A percentile compares a stretch with the other conserved stretches of the same genome.
Evolutionary conservation across 2,888 invertebrate species (phyloP).

Genomic region (Hyppa rectilinea): DNA sequence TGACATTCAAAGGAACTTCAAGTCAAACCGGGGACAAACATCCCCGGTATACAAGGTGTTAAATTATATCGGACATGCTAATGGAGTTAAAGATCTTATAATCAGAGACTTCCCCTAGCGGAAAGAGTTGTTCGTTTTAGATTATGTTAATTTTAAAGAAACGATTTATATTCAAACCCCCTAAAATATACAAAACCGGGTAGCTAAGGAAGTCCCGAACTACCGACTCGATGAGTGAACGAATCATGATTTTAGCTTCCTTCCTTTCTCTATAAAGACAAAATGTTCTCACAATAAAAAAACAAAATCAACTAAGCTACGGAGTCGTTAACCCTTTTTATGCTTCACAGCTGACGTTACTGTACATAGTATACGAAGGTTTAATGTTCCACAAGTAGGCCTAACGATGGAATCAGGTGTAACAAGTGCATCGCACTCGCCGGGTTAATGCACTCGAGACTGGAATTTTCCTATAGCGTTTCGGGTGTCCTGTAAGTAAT

Average conservation of each 20-base stretch:
- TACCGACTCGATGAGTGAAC: neutral
- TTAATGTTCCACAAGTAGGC: conserved; percentile 70
- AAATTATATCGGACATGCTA: neutral
- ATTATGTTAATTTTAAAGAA: conserved; percentile 14
- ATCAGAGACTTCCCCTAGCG: neutral
- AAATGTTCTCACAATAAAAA: conserved; percentile 11
- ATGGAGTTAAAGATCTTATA: neutral
- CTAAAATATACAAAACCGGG: neutral
- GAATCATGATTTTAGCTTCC: conserved; percentile 4
- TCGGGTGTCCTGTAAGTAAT: conserved; percentile 61
- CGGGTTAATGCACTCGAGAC: conserved; percentile 76
- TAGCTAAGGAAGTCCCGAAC: conserved; percentile 4
- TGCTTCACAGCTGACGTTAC: conserved; percentile 57
- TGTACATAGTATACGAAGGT: conserved; percentile 61
- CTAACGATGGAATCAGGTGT: conserved; percentile 73
- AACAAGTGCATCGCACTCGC: conserved; percentile 79
- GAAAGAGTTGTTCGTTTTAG: neutral
- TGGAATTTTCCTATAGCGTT: conserved; percentile 71
- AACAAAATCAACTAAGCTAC: conserved; percentile 3
- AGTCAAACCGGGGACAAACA: too few relatives aligned
- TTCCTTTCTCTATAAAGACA: conserved; percentile 4
- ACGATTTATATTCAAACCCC: conserved; percentile 11
- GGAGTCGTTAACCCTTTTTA: conserved; percentile 58
- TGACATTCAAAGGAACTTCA: neutral
- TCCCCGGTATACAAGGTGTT: conserved; percentile 7